phyloP scores from a whole-genome alignment of 2,113 vertebrate genomes.

The Hepsetus odoe region DNA sequence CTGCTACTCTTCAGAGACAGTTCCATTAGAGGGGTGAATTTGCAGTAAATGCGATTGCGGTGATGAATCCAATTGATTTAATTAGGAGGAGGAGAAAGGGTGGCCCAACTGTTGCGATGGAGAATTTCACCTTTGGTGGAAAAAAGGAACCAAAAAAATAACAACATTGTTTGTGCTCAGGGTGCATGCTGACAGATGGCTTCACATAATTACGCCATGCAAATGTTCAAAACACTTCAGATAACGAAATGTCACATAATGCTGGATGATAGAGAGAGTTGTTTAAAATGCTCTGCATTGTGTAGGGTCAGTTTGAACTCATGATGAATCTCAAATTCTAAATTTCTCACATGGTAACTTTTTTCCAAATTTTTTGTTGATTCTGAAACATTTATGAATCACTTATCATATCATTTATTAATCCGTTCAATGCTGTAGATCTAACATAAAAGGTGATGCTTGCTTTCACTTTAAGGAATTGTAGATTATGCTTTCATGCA shows the following conservation, averaged over 20 bases:
- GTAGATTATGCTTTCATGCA: no score
- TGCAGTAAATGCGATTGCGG: constrained; percentile 17
- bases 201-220: background rate
- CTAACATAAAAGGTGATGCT: no score
- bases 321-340: no score
- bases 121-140: constrained; percentile 3
- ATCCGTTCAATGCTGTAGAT: no score
- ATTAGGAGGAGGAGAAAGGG: constrained; percentile 35
- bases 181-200: background rate
- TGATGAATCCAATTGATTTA: constrained; percentile 49
- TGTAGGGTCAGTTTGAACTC: background rate
- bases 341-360: no score
- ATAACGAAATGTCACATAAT: background rate
- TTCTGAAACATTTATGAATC: no score
- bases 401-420: no score
- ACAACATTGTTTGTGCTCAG: background rate
- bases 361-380: no score
- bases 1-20: constrained; percentile 33
- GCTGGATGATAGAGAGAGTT: background rate
- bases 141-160: background rate
- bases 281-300: background rate
- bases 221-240: background rate
- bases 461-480: no score
- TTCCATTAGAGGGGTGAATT: constrained; percentile 27
- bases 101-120: background rate